Base-by-base conservation (phyloP, 2,888 invertebrate genomes). In the Synergus laeviventris region DNA sequence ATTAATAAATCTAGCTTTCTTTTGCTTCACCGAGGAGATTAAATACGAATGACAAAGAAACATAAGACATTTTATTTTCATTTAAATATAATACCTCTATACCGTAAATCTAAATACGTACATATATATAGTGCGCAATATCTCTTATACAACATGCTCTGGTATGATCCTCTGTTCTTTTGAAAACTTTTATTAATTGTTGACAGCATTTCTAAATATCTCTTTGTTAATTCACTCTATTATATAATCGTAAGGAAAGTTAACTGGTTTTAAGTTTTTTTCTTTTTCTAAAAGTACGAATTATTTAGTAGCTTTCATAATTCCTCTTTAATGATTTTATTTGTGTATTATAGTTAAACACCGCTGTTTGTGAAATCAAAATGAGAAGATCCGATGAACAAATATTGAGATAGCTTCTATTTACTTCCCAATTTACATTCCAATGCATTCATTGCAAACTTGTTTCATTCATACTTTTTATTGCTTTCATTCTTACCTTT, bases 381-480 rank as follows among this genome's bases (percentile, higher is more conserved):
- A 61, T 14, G 61, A 61, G 16, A 61, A n/a, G 61, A 61, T 61
- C 36, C 36, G 16, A 36, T 61, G 61, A 61, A 61, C 61, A 61
- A 61, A 61, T 61, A 36, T 61, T 61, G 61, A 61, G 36, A 61
- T 36, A 61, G 36, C 60, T 60, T 31, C 61, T 61, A 31, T 61
- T 61, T 61, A 61, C 61, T 60, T 12, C 31, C 24, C 7, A 61
- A 61, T 61, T 61, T 61, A 36, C 36, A 61, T n/a, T 61, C 61
- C 16, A 61, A 61, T 61, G 36, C 61, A 36, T 61, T 61, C 61
- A 36, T 61, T 38, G 61, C 36, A 61, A 61, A 61, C 36, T 61
- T 61, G 31, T 31, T 59, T 59, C 31, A 31, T 31, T 31, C 31
- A 4, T 31, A 31, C 31, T 54, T 59, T 60, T 24, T 61, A 61